Base-by-base conservation (phyloP, 2,797 vertebrate species). In the Hyperoplus immaculatus region DNA sequence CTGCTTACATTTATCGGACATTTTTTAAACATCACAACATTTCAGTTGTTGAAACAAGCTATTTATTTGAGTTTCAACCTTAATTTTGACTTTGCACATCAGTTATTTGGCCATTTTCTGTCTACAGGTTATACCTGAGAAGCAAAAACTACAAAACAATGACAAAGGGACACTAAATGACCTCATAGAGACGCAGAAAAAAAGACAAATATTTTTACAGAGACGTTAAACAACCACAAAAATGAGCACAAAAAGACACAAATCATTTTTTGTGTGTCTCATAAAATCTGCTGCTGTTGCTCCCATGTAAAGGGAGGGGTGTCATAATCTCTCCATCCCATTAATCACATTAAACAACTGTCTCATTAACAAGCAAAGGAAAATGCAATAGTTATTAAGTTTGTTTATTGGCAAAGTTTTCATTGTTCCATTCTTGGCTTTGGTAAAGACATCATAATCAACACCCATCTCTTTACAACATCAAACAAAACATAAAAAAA, bases 21-120 rank as follows among this genome's bases (percentile, higher is more conserved):
- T 75, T 47, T 3, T 45, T 78, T 39, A 73, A 77, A 71, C 18
- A 59, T 71, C 46, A 41, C 42, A 18, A 49, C 47, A 60, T 45
- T 54, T 69, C 53, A 54, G 42, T 54, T 62, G 43, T 69, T 75
- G 50, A 41, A 58, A n/a, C 42, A 74, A 64, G 59, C 29, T 7
- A 21, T 51, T 53, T 51, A 15, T 36, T 49, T 42, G 8, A 15
- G 13, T 59, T 18, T 65, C 13, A 42, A 41, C 13, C 61, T 14
- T 50, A 16, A 36, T 13, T 59, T 38, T 18, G 29, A 39, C 1
- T 58, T 57, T 59, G 36, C 38, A 51, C 36, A 58, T 36, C 75
- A 56, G 39, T 54, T 4, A 53, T 14, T 49, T 6, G 6, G 39
- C 18, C 3, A 8, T 11, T 50, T 57, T 49, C 8, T 38, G 9